Evolutionary conservation across 2,113 vertebrate genomes (phyloP).

Genomic region (Dicentrarchus labrax): DNA sequence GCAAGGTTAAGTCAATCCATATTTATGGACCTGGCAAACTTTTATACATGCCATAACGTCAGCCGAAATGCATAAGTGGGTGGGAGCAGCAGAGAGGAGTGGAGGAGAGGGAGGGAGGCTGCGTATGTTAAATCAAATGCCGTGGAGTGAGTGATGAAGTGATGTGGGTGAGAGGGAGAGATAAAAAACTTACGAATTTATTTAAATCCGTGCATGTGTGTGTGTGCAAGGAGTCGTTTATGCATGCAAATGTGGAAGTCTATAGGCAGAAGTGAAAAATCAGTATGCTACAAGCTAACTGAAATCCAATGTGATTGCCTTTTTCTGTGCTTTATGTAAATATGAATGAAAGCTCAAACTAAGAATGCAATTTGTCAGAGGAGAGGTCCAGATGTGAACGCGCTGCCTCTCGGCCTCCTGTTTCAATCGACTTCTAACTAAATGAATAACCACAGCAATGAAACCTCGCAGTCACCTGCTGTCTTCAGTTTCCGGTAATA

Average conservation of each 20-base stretch:
- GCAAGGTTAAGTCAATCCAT: conserved; percentile 49
- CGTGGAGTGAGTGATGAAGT: conserved; percentile 21
- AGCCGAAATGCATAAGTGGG: conserved; percentile 25
- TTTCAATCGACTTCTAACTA: conserved; percentile 19
- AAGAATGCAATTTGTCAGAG: conserved; percentile 12
- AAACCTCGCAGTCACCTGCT: conserved; percentile 31
- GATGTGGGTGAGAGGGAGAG: conserved; percentile 39
- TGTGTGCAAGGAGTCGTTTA: background rate
- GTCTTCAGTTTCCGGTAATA: conserved; percentile 37
- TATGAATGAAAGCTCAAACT: conserved; percentile 15
- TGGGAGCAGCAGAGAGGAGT: conserved; percentile 20
- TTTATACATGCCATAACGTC: conserved; percentile 43
- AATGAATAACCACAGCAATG: conserved; percentile 32
- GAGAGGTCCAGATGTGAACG: background rate
- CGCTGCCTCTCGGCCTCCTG: background rate
- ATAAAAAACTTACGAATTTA: conserved; percentile 34
- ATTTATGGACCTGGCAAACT: conserved; percentile 68
- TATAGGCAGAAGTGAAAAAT: conserved; percentile 19
- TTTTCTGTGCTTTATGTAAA: conserved; percentile 40
- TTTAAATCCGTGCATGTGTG: conserved; percentile 35
- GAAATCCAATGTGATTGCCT: conserved; percentile 2
- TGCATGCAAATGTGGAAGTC: conserved; percentile 15
- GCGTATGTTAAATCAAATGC: conserved; percentile 38
- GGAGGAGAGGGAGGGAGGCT: conserved; percentile 13
- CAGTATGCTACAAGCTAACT: conserved; percentile 9